Percentiles rank a stretch among this genome's conserved stretches.
phyloP scores from a whole-genome alignment of 2,888 invertebrate species.

The Sylvicola cinctus region DNA sequence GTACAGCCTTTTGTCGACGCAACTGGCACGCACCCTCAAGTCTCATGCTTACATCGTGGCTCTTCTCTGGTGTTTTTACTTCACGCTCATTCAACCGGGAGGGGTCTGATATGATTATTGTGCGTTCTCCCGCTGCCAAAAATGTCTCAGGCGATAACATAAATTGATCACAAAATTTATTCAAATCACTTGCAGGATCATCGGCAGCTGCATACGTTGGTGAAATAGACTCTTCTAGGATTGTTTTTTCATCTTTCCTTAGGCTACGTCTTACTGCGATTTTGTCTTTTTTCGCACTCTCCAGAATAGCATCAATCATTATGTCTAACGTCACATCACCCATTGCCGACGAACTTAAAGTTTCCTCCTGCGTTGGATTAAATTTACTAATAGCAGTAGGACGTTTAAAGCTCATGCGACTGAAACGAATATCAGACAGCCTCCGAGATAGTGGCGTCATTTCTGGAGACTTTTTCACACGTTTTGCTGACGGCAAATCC shows the following conservation, averaged over 20 bases:
- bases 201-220: conserved; percentile 23
- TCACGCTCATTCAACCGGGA: conserved; percentile 15
- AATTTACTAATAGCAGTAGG: neutral
- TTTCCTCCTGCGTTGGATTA: conserved; percentile 8
- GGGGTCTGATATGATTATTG: conserved; percentile 8
- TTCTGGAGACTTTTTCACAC: conserved; percentile 5
- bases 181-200: conserved; percentile 24
- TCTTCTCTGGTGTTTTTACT: conserved; percentile 14
- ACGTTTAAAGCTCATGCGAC: conserved; percentile 1
- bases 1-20: conserved; percentile 18
- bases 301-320: conserved; percentile 25
- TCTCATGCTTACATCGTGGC: conserved; percentile 1
- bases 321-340: conserved; percentile 22
- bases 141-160: conserved; percentile 6
- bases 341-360: conserved; percentile 21
- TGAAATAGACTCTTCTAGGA: conserved; percentile 8
- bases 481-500: conserved; percentile 4
- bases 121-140: conserved; percentile 6
- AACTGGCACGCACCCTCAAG: conserved; percentile 12
- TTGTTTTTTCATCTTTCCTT: neutral
- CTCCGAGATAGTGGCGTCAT: conserved; percentile 3
- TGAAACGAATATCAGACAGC: conserved; percentile 3
- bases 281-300: conserved; percentile 22
- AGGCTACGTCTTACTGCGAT: conserved; percentile 13
- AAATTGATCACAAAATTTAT: conserved; percentile 17